Evolutionary conservation across 2,888 invertebrate genomes (phyloP), one percentile per base, ranked within the genome.

Genomic region (Tinea pellionella): DNA sequence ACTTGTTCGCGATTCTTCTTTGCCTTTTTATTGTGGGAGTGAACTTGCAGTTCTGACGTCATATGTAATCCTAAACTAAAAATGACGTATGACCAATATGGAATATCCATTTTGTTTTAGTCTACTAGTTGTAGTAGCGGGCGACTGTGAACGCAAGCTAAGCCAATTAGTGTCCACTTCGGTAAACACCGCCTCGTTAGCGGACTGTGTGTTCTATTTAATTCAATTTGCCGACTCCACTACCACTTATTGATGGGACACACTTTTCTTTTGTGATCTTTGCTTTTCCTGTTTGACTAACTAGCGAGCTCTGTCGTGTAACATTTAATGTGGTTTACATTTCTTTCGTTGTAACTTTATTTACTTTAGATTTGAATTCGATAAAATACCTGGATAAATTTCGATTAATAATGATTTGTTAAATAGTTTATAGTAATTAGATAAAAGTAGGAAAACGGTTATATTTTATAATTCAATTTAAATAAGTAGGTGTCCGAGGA

Each of bases 121-220:
- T 47, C 42, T 6, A 18, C 55, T 55, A 24, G 53, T 55, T 63
- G 64, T 61, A 60, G 67, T 66, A 70, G 68, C 71, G 68, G 70
- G n/a, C 30, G 32, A 57, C 57, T 69, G 79, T 82, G 82, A 81
- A 84, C 84, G 79, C 77, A 74, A 80, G 84, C 84, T 85, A 84
- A 86, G 81, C 84, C 86, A 87, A 85, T 87, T 86, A 87, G 80
- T 83, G 85, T 83, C 82, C 85, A 85, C 86, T 86, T 83, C 80
- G 82, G 85, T 80, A 85, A 87, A 87, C 84, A 87, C 74, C 75
- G 80, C 79, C 85, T 87, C 84, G 86, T 87, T 87, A 87, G 82
- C 78, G 80, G 83, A 80, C 83, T 84, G 85, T 87, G 84, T 87
- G 84, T 80, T 85, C 83, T 81, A 81, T 81, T 81, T 79, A 82